These are phyloP conservation scores for Patiria pectinifera DNA, from an alignment of 53 echinoderm and acorn worm species.

Conservation along the genomic window DNA sequence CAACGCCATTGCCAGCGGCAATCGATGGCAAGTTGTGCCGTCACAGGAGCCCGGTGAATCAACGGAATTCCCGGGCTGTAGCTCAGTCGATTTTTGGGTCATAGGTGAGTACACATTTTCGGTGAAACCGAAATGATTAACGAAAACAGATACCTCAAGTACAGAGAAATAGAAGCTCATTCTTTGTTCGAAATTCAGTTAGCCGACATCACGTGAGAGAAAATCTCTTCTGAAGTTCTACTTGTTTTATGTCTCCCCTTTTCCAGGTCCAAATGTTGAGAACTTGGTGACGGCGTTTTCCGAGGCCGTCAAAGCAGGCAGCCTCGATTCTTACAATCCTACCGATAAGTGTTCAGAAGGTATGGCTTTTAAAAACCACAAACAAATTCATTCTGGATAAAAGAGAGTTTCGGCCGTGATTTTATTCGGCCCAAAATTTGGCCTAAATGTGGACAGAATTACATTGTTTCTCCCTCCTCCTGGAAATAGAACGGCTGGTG, in stretches of 20 bases:
- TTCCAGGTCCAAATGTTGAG: slow-evolving; percentile 57
- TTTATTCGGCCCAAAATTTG: too few species aligned
- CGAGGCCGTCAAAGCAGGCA: slow-evolving; percentile 39
- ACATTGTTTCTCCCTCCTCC: too few species aligned
- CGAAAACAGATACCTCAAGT: too few species aligned
- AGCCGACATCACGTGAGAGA: too few species aligned
- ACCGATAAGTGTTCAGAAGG: slow-evolving; percentile 47
- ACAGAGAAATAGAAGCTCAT: too few species aligned
- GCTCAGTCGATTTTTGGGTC: slow-evolving; percentile 61
- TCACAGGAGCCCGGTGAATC: slow-evolving; percentile 32
- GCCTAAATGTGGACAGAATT: too few species aligned
- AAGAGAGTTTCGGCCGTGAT: too few species aligned
- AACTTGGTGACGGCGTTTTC: slow-evolving; percentile 38
- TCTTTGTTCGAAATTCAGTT: too few species aligned
- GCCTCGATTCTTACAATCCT: slow-evolving; percentile 25
- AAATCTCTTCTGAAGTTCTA: too few species aligned
- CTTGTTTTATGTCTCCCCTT: too few species aligned
- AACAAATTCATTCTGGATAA: too few species aligned
- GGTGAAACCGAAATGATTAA: neutral
- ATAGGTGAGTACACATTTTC: slow-evolving; percentile 49
- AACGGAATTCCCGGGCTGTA: slow-evolving; percentile 6
- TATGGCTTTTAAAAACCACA: neutral
- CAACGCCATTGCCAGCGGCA: slow-evolving; percentile 28
- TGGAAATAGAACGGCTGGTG: too few species aligned
- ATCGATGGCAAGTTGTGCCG: slow-evolving; percentile 69